phyloP scores from a whole-genome alignment of 2,113 vertebrate species.

The Pollimyrus isidori region DNA sequence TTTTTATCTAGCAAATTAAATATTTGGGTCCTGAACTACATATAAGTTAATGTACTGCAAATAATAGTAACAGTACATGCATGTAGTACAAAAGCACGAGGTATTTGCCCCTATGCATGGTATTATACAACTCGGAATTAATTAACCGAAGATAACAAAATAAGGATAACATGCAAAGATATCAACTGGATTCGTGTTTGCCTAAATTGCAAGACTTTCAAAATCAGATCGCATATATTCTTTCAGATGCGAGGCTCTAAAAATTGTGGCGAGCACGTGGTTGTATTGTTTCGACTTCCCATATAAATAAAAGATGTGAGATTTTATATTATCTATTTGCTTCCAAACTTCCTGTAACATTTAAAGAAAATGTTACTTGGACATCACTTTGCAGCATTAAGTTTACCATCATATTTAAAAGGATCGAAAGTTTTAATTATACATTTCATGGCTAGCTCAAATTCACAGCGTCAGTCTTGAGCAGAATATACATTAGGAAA shows the following conservation, averaged over 20 bases:
- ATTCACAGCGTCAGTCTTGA: not conserved
- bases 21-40: not conserved
- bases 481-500: not conserved
- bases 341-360: not conserved
- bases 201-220: not conserved
- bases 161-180: not conserved
- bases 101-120: not conserved
- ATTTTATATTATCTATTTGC: slow-evolving; percentile 29
- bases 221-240: not conserved
- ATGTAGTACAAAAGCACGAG: not conserved
- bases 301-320: slow-evolving; percentile 25
- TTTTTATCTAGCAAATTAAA: not conserved
- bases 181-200: not conserved
- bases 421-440: not conserved
- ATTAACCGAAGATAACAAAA: not conserved
- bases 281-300: slow-evolving; percentile 29
- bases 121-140: not conserved
- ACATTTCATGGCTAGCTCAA: not conserved
- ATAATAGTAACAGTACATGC: not conserved
- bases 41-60: not conserved
- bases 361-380: not conserved
- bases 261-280: slow-evolving; percentile 62
- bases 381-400: not conserved
- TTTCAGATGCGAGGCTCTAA: slow-evolving; percentile 38
- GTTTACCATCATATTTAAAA: not conserved